Evolutionary conservation across 92 coral and sea anemone species (phyloP), one percentile per base, ranked within the genome.

Genomic region (Palythoa caribaeorum): DNA sequence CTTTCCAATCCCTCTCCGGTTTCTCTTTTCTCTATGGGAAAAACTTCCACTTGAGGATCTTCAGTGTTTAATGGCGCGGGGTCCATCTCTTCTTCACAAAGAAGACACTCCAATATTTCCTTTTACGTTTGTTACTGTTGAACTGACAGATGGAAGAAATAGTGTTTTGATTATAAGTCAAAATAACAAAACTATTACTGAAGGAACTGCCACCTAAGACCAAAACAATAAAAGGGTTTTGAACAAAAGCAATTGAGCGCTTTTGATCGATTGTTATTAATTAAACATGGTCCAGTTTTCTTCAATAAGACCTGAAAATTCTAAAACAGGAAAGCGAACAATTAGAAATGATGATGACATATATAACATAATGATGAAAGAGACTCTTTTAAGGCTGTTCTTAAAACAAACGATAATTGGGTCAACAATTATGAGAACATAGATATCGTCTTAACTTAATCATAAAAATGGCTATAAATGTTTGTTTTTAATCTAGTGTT

Each of bases 1-100:
- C 94, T 84, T 72, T 95, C 98, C 36, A 95, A 54, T 11, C 98
- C 98, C 57, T 95, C 98, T 16, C 96, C 98, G 20, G 92, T 87
- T 53, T 95, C 96, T 19, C 98, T 86, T 60, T 93, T 94, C 19
- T 93, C 96, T 40, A 93, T 90, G 2, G 93, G 86, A 48, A 81
- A 48, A 9, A 28, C 39, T 11, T 21, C 8, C 28, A 48, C 62
- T 15, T 9, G 59, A 10, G 15, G 21, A 12, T 15, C 21, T 65
- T 36, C 60, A 65, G 36, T 2, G 19, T 9, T 19, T 7, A 28
- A 16, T 65, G 86, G 44, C 76, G 38, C 57, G 37, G 21, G 12
- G 2, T 81, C 86, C 76, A 81, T 81, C 21, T 28, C 48, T 44
- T 81, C 59, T 48, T 70, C 20, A 28, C 55, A 21, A 40, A 28